phyloP scores from a whole-genome alignment of 2,888 invertebrate genomes.

The Sialis fuliginosa region DNA sequence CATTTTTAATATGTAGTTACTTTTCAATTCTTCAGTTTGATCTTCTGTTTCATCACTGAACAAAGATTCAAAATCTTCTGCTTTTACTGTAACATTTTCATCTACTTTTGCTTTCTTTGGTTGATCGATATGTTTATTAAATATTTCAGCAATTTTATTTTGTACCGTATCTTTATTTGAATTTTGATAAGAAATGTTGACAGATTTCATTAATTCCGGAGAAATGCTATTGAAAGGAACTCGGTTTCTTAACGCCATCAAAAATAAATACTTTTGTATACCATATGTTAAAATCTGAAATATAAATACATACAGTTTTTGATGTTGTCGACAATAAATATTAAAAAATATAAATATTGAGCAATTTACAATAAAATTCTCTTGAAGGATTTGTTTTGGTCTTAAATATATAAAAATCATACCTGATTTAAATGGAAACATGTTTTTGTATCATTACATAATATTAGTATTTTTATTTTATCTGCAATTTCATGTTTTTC shows the following conservation, averaged over 20 bases:
- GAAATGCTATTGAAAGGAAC: slow-evolving; percentile 36
- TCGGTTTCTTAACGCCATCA: slow-evolving; percentile 39
- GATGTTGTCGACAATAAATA: too few species aligned
- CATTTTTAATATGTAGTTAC: slow-evolving; percentile 52
- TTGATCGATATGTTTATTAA: slow-evolving; percentile 7
- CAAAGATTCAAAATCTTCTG: slow-evolving; percentile 17
- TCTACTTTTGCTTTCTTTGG: slow-evolving; percentile 3
- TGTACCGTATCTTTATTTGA: slow-evolving; percentile 3
- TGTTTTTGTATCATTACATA: slow-evolving; percentile 68
- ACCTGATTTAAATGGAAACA: slow-evolving; percentile 61
- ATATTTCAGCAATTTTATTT: slow-evolving; percentile 7
- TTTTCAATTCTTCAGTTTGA: slow-evolving; percentile 33
- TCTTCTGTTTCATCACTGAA: slow-evolving; percentile 15
- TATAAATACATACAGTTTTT: neutral
- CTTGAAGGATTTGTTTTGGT: neutral
- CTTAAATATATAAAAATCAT: slow-evolving; percentile 2
- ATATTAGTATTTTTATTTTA: slow-evolving; percentile 51
- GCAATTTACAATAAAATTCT: neutral
- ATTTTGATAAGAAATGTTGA: slow-evolving; percentile 16
- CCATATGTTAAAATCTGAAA: slow-evolving; percentile 40
- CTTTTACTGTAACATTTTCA: slow-evolving; percentile 13
- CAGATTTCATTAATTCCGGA: slow-evolving; percentile 24
- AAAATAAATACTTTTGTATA: slow-evolving; percentile 41
- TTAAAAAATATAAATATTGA: too few species aligned
- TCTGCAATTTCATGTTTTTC: slow-evolving; percentile 22